A percentile compares a stretch with the other conserved stretches of the same genome.
These are phyloP conservation scores for Tokudaia muenninki DNA, from an alignment of 2,797 vertebrate species.

Conservation along the genomic window DNA sequence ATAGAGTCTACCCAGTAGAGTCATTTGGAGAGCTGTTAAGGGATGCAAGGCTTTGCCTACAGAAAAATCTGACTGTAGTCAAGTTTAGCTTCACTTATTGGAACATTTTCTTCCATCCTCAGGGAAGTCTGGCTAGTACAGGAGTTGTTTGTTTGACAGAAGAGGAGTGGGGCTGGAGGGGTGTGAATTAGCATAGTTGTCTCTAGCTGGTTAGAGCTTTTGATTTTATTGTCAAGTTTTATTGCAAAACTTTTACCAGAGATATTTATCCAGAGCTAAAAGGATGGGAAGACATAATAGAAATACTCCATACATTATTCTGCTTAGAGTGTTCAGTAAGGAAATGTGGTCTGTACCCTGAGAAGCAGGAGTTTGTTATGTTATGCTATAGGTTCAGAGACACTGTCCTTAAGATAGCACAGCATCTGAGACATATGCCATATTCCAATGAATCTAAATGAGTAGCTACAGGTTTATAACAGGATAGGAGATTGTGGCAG, in stretches of 20 bases:
- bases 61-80: neutral
- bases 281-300: neutral
- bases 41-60: neutral
- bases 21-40: conserved; percentile 1
- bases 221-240: neutral
- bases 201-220: neutral
- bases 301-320: neutral
- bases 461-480: neutral
- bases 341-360: neutral
- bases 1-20: neutral
- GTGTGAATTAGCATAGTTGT: neutral
- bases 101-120: neutral
- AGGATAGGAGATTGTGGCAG: too few relatives aligned
- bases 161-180: rapidly evolving
- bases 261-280: neutral
- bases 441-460: neutral
- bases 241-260: neutral
- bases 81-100: neutral
- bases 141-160: neutral
- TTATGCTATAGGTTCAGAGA: neutral
- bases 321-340: neutral
- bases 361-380: neutral
- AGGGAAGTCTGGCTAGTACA: neutral
- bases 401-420: neutral
- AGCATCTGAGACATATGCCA: neutral